Evolutionary conservation across 1,140 invertebrate genomes (phyloP).

Genomic region (Hypsibius dujardini): DNA sequence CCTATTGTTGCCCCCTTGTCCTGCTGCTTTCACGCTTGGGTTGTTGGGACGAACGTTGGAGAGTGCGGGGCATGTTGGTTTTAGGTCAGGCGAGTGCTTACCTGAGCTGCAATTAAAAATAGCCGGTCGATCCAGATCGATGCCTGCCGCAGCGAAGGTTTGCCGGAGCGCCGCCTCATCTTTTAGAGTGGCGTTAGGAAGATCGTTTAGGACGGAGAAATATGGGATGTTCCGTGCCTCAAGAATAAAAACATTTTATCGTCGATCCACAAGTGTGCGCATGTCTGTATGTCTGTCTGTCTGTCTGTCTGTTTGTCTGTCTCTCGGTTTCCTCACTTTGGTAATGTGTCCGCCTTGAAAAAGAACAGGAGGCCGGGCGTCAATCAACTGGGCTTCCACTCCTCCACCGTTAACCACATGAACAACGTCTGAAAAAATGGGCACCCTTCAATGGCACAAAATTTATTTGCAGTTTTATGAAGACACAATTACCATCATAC

Average conservation of each 20-base stretch:
- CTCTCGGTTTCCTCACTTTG: neutral
- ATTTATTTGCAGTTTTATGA: no score
- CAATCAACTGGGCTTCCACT: neutral
- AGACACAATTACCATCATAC: neutral
- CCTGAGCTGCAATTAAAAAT: neutral
- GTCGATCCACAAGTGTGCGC: neutral
- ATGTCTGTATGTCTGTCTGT: neutral
- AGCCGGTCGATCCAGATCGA: neutral
- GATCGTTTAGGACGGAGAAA: neutral
- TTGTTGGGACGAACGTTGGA: neutral
- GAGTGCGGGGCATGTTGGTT: neutral
- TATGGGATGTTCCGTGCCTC: neutral
- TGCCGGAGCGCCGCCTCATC: neutral
- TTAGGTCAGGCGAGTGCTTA: neutral
- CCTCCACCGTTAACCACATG: neutral
- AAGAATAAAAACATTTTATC: neutral
- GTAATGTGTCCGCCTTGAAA: neutral
- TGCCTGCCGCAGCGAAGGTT: neutral
- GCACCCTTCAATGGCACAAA: no score
- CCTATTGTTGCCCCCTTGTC: no score
- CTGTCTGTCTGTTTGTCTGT: no score
- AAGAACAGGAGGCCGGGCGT: neutral
- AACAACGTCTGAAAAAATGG: neutral
- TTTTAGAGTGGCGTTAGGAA: neutral
- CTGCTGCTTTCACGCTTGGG: no score